phyloP scores from a whole-genome alignment of 2,113 vertebrate species.

The Xiphophorus maculatus region DNA sequence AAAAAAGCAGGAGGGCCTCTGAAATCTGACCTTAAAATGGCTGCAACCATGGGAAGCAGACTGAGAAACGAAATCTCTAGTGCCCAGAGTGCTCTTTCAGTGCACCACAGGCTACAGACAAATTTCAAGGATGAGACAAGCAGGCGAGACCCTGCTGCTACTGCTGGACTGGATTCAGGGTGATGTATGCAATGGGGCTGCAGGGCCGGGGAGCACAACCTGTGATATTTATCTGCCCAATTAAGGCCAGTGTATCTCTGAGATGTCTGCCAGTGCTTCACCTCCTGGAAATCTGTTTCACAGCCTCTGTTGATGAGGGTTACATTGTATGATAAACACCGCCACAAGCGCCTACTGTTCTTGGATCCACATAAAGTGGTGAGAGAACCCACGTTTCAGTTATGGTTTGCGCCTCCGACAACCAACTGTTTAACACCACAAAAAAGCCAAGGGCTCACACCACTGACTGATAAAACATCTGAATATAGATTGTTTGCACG shows the following conservation, averaged over 20 bases:
- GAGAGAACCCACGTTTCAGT: slow-evolving; percentile 48
- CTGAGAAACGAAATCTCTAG: slow-evolving; percentile 42
- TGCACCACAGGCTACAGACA: slow-evolving; percentile 55
- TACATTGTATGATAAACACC: slow-evolving; percentile 55
- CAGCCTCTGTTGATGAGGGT: slow-evolving; percentile 52
- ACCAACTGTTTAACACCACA: slow-evolving; percentile 53
- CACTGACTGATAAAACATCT: slow-evolving; percentile 8
- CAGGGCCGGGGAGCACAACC: slow-evolving; percentile 49
- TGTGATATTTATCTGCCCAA: slow-evolving; percentile 80
- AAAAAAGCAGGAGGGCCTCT: slow-evolving; percentile 4
- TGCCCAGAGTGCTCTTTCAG: slow-evolving; percentile 49
- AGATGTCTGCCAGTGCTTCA: slow-evolving; percentile 60
- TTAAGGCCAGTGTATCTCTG: slow-evolving; percentile 70
- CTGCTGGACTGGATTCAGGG: slow-evolving; percentile 56
- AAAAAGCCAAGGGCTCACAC: slow-evolving; percentile 40
- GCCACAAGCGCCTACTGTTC: slow-evolving; percentile 19
- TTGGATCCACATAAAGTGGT: slow-evolving; percentile 34
- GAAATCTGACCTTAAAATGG: slow-evolving; percentile 3
- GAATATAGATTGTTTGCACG: slow-evolving; percentile 22
- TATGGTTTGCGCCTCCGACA: slow-evolving; percentile 59
- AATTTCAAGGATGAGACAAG: slow-evolving; percentile 51
- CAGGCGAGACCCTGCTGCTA: slow-evolving; percentile 48
- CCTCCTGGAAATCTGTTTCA: slow-evolving; percentile 52
- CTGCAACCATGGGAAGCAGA: slow-evolving; percentile 28
- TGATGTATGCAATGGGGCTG: slow-evolving; percentile 64